Evolutionary conservation across 2,113 vertebrate genomes (phyloP).

Genomic region (Elgaria multicarinata): DNA sequence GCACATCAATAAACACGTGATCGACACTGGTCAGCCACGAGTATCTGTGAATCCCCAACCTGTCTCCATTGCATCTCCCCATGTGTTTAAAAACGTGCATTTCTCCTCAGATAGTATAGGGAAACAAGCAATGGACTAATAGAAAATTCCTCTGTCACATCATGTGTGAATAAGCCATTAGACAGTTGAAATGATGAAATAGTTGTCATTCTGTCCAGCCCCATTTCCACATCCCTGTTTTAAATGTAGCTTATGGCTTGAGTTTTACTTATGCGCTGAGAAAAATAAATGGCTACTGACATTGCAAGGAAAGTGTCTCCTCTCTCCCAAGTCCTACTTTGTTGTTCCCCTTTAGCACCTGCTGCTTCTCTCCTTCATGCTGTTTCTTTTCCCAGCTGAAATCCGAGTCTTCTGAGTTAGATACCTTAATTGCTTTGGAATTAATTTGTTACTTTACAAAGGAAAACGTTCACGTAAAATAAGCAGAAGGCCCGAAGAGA

Average conservation of each 20-base stretch:
- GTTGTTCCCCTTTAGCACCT: slow-evolving; percentile 25
- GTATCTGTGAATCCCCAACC: neutral
- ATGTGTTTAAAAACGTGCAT: neutral
- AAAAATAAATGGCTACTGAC: neutral
- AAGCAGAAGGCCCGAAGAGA: slow-evolving; percentile 25
- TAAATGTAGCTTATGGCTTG: neutral
- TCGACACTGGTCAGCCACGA: neutral
- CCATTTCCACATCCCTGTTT: neutral
- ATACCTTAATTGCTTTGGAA: neutral
- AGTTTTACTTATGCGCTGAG: neutral
- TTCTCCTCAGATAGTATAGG: neutral
- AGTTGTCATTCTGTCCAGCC: neutral
- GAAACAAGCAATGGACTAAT: neutral
- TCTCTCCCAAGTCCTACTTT: slow-evolving; percentile 13
- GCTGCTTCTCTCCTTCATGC: fast-evolving
- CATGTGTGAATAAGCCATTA: neutral
- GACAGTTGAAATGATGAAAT: neutral
- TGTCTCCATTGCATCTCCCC: neutral
- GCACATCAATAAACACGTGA: neutral
- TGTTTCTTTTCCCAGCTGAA: slow-evolving; percentile 41
- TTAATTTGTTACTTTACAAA: slow-evolving; percentile 41
- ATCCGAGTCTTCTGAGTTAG: slow-evolving; percentile 25
- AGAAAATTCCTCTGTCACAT: neutral
- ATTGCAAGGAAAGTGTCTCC: neutral
- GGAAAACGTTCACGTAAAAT: neutral